A percentile compares a stretch with the other conserved stretches of the same genome.
phyloP scores from a whole-genome alignment of 2,888 invertebrate species.

The Tachina lurida region DNA sequence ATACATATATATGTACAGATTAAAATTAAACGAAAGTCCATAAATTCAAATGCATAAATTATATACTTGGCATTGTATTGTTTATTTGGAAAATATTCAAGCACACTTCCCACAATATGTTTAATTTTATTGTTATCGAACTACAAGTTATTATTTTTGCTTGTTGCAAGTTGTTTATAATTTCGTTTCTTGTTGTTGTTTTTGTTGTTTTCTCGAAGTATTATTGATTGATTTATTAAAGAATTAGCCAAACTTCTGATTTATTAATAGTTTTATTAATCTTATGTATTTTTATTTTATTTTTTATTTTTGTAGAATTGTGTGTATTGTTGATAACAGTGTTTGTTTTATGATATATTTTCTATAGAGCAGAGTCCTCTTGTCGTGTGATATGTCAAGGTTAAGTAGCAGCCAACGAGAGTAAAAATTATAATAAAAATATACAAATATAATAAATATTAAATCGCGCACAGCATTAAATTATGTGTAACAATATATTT shows the following conservation, averaged over 20 bases:
- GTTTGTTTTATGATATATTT: conserved; percentile 62
- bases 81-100: conserved; percentile 1
- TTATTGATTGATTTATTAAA: conserved; percentile 40
- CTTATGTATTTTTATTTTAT: background rate
- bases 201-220: background rate
- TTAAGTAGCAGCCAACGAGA: conserved; percentile 74
- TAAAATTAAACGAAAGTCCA: conserved; percentile 25
- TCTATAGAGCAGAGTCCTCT: conserved; percentile 69
- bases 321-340: conserved; percentile 56
- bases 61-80: background rate
- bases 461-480: conserved; percentile 48
- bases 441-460: conserved; percentile 41
- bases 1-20: conserved; percentile 2
- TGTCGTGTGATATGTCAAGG: conserved; percentile 78
- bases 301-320: conserved; percentile 16
- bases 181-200: conserved; percentile 11
- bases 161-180: conserved; percentile 16
- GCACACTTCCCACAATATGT: conserved; percentile 51
- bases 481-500: conserved; percentile 25
- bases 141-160: conserved; percentile 38
- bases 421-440: conserved; percentile 54
- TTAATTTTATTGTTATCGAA: conserved; percentile 53
- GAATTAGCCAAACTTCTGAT: conserved; percentile 32
- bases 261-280: conserved; percentile 25
- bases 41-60: background rate